Conservation (phyloP, 2,113 vertebrate genomes). For the Hippocampus abdominalis region DNA sequence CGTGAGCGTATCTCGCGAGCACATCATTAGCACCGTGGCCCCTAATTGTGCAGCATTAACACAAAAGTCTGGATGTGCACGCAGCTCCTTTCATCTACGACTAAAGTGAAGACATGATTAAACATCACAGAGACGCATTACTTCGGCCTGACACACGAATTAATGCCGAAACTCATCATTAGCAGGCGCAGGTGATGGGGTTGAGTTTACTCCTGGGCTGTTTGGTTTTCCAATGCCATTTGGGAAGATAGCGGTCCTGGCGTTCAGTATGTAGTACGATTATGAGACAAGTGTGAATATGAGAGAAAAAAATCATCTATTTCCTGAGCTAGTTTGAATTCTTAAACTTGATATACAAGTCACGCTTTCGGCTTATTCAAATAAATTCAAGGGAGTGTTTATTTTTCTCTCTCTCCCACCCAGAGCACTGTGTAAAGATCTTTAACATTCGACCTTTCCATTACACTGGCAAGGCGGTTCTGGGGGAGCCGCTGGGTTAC, state of each 20-base stretch:
- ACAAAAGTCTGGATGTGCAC: constrained; percentile 41
- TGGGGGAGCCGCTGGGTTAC: constrained; percentile 58
- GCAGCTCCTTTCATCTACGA: constrained; percentile 53
- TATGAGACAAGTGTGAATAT: too few relatives aligned
- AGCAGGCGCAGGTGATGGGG: constrained; percentile 24
- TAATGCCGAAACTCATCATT: constrained; percentile 49
- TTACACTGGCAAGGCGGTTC: constrained; percentile 39
- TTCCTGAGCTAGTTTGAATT: too few relatives aligned
- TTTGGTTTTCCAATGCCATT: constrained; percentile 25
- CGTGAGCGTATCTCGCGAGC: constrained; percentile 18
- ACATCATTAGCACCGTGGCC: constrained; percentile 52
- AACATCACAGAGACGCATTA: constrained; percentile 51
- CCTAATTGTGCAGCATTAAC: constrained; percentile 55
- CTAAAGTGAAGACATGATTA: constrained; percentile 53
- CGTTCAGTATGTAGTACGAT: not conserved
- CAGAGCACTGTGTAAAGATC: constrained; percentile 63
- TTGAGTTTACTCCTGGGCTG: constrained; percentile 30
- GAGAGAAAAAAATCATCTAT: too few relatives aligned
- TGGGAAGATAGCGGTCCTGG: constrained; percentile 2
- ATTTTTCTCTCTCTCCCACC: constrained; percentile 2
- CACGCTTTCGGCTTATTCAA: not conserved
- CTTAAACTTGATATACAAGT: not conserved
- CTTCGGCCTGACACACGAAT: constrained; percentile 40
- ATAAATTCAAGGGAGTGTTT: not conserved
- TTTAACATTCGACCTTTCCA: constrained; percentile 57